Percentiles rank a stretch among this genome's conserved stretches.
phyloP scores from a whole-genome alignment of 2,797 vertebrate genomes.

The Luscinia megarhynchos region DNA sequence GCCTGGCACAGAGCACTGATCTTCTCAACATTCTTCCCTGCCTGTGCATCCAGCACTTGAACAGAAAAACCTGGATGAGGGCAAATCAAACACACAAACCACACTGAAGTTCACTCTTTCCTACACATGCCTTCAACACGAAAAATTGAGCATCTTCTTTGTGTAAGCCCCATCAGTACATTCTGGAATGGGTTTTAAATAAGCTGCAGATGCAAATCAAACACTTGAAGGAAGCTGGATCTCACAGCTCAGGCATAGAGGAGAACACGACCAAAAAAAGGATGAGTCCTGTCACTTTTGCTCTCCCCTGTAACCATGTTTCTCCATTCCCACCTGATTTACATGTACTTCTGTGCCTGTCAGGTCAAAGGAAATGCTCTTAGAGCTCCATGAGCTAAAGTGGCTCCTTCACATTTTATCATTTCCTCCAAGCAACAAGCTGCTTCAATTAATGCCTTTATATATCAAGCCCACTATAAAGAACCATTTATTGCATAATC shows the following conservation, averaged over 20 bases:
- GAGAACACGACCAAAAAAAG: not conserved
- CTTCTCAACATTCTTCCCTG: not conserved
- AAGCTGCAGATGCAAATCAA: not conserved
- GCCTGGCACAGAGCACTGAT: not conserved
- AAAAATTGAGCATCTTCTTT: not conserved
- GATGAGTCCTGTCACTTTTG: not conserved
- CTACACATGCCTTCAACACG: not conserved
- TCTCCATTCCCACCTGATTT: not conserved
- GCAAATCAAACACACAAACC: not conserved
- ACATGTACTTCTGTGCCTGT: not conserved
- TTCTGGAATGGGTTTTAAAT: not conserved
- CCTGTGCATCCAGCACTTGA: not conserved
- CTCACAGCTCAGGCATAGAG: not conserved
- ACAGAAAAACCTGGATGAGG: not conserved
- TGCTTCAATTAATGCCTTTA: not conserved
- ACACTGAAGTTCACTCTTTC: not conserved
- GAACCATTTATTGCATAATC: not conserved
- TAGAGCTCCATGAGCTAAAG: not conserved
- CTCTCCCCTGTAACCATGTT: not conserved
- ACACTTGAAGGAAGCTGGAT: not conserved
- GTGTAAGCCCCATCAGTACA: not conserved
- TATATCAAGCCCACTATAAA: not conserved
- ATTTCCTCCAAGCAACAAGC: not conserved
- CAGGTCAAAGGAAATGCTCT: not conserved
- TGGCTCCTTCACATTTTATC: not conserved